A percentile compares a stretch with the other conserved stretches of the same genome.
phyloP scores from a whole-genome alignment of 2,797 vertebrate genomes.

The Ara ararauna region DNA sequence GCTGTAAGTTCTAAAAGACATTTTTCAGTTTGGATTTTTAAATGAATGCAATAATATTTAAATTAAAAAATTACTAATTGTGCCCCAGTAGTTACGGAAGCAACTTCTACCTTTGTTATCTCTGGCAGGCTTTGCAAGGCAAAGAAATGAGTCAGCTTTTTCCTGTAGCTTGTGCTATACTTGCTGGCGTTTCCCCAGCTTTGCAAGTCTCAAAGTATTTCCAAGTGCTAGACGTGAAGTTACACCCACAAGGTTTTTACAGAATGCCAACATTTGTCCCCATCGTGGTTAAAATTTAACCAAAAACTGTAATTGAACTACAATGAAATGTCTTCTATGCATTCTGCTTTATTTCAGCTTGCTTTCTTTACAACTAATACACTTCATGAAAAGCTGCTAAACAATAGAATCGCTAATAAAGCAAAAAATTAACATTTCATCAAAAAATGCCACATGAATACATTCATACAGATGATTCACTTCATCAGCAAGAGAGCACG shows the following conservation, averaged over 20 bases:
- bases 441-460: constrained; percentile 68
- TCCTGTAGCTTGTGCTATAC: constrained; percentile 42
- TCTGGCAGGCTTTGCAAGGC: constrained; percentile 38
- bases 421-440: constrained; percentile 67
- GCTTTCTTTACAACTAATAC: constrained; percentile 64
- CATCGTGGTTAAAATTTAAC: constrained; percentile 68
- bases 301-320: constrained; percentile 65
- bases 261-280: constrained; percentile 58
- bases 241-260: constrained; percentile 62
- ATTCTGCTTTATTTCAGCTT: constrained; percentile 71
- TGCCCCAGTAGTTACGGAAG: constrained; percentile 1
- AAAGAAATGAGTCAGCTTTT: constrained; percentile 56
- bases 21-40: not conserved
- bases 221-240: constrained; percentile 60
- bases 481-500: constrained; percentile 61
- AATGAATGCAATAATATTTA: not conserved
- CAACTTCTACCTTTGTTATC: constrained; percentile 54
- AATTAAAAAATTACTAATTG: constrained; percentile 2
- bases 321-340: constrained; percentile 64
- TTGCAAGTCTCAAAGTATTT: constrained; percentile 50
- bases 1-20: not conserved
- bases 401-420: constrained; percentile 69
- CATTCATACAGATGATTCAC: constrained; percentile 55
- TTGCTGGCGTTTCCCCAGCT: constrained; percentile 45
- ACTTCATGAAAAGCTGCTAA: constrained; percentile 61